Conservation (phyloP, 2,113 vertebrate genomes). For the Centropus unirufus region DNA sequence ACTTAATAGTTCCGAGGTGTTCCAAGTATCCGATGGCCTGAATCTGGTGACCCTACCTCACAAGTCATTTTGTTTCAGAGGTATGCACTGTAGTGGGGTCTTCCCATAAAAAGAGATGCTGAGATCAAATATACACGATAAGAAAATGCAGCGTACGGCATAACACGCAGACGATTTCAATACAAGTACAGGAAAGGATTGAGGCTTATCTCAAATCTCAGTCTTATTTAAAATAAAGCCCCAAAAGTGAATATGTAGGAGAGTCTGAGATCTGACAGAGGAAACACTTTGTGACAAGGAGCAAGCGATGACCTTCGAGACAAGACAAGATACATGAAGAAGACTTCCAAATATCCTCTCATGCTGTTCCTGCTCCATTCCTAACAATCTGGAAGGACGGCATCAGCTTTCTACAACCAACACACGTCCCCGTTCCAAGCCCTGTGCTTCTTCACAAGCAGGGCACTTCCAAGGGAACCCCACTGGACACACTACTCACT, state of each 20-base stretch:
- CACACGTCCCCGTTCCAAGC: not conserved
- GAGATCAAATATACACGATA: not conserved
- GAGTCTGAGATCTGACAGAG: not conserved
- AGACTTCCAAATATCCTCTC: not conserved
- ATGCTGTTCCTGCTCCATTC: not conserved
- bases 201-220: not conserved
- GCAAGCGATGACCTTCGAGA: not conserved
- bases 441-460: not conserved
- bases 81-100: not conserved
- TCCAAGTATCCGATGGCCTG: not conserved
- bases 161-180: not conserved
- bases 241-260: not conserved
- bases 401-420: not conserved
- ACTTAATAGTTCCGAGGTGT: not conserved
- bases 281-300: not conserved
- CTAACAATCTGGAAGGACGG: not conserved
- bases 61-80: not conserved
- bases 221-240: not conserved
- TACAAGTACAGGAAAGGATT: not conserved
- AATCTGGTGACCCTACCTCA: not conserved
- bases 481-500: too few relatives aligned
- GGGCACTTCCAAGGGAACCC: not conserved
- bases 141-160: not conserved
- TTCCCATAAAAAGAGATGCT: not conserved
- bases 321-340: not conserved